Evolutionary conservation across 1,140 invertebrate genomes (phyloP).

Genomic region (Thalassaphorura encarpata): DNA sequence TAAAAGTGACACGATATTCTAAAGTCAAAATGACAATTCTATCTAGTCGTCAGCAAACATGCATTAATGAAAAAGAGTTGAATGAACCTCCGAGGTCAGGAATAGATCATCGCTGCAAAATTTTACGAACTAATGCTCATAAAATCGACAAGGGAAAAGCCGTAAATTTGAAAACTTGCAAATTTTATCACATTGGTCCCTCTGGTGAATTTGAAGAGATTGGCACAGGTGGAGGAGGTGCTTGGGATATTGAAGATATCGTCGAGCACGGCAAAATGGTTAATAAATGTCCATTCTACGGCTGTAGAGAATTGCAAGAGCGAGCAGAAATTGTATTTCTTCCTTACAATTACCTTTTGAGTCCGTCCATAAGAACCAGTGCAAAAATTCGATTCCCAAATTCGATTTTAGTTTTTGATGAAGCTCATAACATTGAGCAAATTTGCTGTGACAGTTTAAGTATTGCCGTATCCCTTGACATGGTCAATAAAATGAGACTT

Average conservation of each 20-base stretch:
- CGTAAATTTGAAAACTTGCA: constrained; percentile 63
- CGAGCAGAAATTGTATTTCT: constrained; percentile 91
- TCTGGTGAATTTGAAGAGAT: constrained; percentile 61
- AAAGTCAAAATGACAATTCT: constrained; percentile 70
- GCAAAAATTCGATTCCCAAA: constrained; percentile 46
- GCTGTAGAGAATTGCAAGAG: constrained; percentile 70
- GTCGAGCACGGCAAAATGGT: constrained; percentile 69
- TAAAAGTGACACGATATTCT: constrained; percentile 74
- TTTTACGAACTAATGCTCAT: too few relatives aligned
- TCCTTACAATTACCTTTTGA: constrained; percentile 97
- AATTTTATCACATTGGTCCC: constrained; percentile 67
- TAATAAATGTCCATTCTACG: constrained; percentile 92
- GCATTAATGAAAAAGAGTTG: constrained; percentile 84
- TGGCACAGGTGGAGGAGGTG: constrained; percentile 51
- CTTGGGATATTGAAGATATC: constrained; percentile 90
- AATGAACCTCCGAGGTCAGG: constrained; percentile 63
- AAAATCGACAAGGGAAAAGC: constrained; percentile 80
- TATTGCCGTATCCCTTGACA: constrained; percentile 71
- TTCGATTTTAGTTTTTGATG: constrained; percentile 82
- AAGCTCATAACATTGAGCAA: constrained; percentile 96
- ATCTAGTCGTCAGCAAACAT: constrained; percentile 90
- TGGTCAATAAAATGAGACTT: constrained; percentile 47
- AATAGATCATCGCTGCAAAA: too few relatives aligned
- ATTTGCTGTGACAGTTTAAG: constrained; percentile 91
- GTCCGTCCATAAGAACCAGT: constrained; percentile 45